These are phyloP conservation scores for Lagocephalus sceleratus DNA, from an alignment of 2,797 vertebrate genomes.

Conservation along the genomic window DNA sequence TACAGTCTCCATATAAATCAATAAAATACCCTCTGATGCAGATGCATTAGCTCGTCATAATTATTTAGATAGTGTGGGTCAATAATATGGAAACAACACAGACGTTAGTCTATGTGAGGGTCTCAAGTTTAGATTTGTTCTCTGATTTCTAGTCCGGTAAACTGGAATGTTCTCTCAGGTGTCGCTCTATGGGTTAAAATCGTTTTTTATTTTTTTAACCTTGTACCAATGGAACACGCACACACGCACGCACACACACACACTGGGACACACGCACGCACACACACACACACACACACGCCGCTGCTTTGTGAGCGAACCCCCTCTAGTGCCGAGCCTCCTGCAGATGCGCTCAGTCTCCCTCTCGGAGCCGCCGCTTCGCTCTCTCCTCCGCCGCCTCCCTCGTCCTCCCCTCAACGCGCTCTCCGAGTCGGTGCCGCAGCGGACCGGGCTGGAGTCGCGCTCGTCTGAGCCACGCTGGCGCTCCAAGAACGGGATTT, in stretches of 20 bases:
- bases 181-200: neutral
- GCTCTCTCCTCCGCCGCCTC: constrained; percentile 45
- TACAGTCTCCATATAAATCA: too few species aligned
- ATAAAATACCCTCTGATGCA: too few species aligned
- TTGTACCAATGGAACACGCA: constrained; percentile 18
- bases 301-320: constrained; percentile 75
- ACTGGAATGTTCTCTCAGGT: neutral
- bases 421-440: constrained; percentile 30
- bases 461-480: constrained; percentile 9
- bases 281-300: constrained; percentile 43
- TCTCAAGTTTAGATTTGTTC: too few species aligned
- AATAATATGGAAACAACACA: neutral
- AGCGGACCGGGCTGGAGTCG: constrained; percentile 25
- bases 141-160: too few species aligned
- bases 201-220: constrained; percentile 5
- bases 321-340: constrained; percentile 77
- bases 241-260: constrained; percentile 2
- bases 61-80: too few species aligned
- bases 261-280: constrained; percentile 24
- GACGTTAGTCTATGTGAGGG: too few species aligned
- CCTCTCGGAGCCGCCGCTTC: constrained; percentile 32
- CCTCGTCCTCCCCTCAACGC: constrained; percentile 25
- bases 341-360: constrained; percentile 66
- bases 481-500: constrained; percentile 17
- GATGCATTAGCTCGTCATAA: too few species aligned